phyloP scores from a whole-genome alignment of 2,113 vertebrate genomes.

The Fregetta grallaria region DNA sequence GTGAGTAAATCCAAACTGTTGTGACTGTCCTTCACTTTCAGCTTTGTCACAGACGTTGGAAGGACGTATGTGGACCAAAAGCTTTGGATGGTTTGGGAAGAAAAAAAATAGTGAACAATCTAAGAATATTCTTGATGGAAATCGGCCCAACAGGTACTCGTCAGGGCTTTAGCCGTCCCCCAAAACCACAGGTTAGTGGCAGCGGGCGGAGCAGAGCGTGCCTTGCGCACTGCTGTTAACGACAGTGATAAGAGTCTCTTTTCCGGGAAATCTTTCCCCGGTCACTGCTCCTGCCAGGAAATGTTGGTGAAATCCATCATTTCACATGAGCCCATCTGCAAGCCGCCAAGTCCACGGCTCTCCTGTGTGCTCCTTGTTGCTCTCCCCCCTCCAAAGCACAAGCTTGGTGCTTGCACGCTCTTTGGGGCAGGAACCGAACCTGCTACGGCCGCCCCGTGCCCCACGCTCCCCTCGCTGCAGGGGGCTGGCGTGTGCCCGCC shows the following conservation, averaged over 20 bases:
- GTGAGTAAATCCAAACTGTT: background rate
- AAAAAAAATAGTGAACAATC: background rate
- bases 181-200: background rate
- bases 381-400: background rate
- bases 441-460: fast-evolving
- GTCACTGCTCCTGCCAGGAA: background rate
- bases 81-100: background rate
- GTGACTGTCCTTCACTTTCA: background rate
- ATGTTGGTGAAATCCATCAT: background rate
- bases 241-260: background rate
- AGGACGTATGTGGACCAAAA: fast-evolving
- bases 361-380: background rate
- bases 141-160: background rate
- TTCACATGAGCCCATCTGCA: background rate
- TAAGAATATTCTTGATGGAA: background rate
- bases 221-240: background rate
- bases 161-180: background rate
- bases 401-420: background rate
- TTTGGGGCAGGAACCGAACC: background rate
- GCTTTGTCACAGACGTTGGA: fast-evolving
- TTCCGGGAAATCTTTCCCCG: background rate
- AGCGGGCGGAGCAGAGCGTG: background rate
- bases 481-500: background rate
- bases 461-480: too few species aligned
- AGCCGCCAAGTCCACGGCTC: fast-evolving